A percentile compares a stretch with the other conserved stretches of the same genome.
Evolutionary conservation across 2,797 vertebrate genomes (phyloP).

Genomic region (Tapera naevia): DNA sequence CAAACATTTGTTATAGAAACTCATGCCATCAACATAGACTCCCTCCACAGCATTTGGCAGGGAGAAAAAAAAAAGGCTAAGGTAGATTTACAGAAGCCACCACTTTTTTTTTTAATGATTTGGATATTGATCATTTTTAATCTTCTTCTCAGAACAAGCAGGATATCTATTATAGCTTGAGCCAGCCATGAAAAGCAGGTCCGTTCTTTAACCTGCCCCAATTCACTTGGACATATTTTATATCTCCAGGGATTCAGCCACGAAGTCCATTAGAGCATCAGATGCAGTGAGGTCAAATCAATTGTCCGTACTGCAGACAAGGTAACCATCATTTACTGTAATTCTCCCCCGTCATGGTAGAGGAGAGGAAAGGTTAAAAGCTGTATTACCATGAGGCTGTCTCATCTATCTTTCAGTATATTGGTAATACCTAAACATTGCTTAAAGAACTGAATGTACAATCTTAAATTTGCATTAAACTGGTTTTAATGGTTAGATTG

Average conservation of each 20-base stretch:
- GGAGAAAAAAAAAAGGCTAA: background rate
- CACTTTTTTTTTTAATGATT: slow-evolving; percentile 67
- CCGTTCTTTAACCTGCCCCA: slow-evolving; percentile 75
- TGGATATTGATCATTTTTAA: slow-evolving; percentile 78
- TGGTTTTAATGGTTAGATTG: background rate
- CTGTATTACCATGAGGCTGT: slow-evolving; percentile 63
- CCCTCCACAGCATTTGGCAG: background rate
- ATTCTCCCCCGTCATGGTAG: slow-evolving; percentile 86
- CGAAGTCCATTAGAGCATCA: slow-evolving; percentile 83
- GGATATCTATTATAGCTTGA: slow-evolving; percentile 68
- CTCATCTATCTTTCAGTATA: slow-evolving; percentile 80
- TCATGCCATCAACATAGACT: background rate
- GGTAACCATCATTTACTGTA: slow-evolving; percentile 89
- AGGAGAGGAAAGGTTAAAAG: slow-evolving; percentile 91
- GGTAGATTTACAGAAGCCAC: slow-evolving; percentile 67
- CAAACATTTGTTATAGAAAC: slow-evolving; percentile 17
- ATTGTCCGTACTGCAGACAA: slow-evolving; percentile 82
- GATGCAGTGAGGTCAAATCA: slow-evolving; percentile 86
- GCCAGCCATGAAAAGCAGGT: slow-evolving; percentile 62
- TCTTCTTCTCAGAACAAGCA: slow-evolving; percentile 64
- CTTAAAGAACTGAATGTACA: slow-evolving; percentile 52
- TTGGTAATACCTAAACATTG: slow-evolving; percentile 68
- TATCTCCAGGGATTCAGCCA: slow-evolving; percentile 82
- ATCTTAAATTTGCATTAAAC: slow-evolving; percentile 18
- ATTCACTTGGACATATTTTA: slow-evolving; percentile 76